A percentile compares a stretch with the other conserved stretches of the same genome.
These are phyloP conservation scores for Leptosomus discolor DNA, from an alignment of 2,113 vertebrate genomes.

Conservation along the genomic window DNA sequence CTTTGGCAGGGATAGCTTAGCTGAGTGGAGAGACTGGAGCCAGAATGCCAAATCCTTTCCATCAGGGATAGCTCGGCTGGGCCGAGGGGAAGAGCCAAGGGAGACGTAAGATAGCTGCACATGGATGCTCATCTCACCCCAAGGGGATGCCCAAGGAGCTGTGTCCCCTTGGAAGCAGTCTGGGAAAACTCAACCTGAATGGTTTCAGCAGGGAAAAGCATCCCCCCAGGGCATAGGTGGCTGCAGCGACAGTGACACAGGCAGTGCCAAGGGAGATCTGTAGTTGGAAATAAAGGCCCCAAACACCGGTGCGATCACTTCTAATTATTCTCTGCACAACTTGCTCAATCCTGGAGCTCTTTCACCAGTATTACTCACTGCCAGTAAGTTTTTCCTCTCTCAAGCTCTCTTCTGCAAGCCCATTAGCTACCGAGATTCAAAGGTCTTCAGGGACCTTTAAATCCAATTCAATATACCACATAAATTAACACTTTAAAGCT, in stretches of 20 bases:
- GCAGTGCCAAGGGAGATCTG: not conserved
- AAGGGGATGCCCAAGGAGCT: not conserved
- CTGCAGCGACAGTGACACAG: not conserved
- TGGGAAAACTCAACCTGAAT: not conserved
- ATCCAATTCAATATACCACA: not conserved
- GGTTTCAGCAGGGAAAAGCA: not conserved
- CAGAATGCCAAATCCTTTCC: not conserved
- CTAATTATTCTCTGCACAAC: not conserved
- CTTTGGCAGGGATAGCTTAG: not conserved
- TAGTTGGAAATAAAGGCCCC: slow-evolving; percentile 20
- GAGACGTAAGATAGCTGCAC: rapidly evolving
- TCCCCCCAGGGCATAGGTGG: rapidly evolving
- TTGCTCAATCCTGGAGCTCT: slow-evolving; percentile 19
- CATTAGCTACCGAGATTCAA: slow-evolving; percentile 46
- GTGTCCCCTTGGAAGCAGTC: rapidly evolving
- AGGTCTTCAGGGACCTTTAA: slow-evolving; percentile 54
- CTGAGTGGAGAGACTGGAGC: not conserved
- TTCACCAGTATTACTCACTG: not conserved
- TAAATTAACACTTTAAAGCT: slow-evolving; percentile 58
- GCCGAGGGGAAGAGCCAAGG: rapidly evolving
- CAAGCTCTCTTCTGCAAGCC: slow-evolving; percentile 2
- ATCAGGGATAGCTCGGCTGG: not conserved
- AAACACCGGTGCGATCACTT: rapidly evolving
- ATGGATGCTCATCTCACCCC: not conserved
- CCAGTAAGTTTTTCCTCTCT: slow-evolving; percentile 29